Evolutionary conservation across 2,113 vertebrate species (phyloP), one percentile per base, ranked within the genome.

Genomic region (Gambusia holbrooki): DNA sequence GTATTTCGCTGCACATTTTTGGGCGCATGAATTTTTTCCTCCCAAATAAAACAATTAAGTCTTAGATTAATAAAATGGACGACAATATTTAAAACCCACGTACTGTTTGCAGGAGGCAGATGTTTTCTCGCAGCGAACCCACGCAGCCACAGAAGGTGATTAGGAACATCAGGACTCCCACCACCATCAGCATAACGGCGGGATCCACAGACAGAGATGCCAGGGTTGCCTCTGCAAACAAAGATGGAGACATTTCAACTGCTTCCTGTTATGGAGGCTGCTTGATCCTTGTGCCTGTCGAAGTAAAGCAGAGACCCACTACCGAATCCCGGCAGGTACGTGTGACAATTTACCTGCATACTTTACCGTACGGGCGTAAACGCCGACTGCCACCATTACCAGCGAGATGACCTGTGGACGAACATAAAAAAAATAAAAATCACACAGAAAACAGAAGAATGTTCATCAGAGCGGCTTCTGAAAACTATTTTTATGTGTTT

Each of bases 61-160:
- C 5, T n/a, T n/a, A 7, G 10, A 25, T 10, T 10, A 58, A n/a
- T 25, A 37, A 66, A n/a, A 37, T 37, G 35, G 37, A 5, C 1
- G 12, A 40, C 15, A 22, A 17, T 19, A 48, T 15, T 27, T 51
- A 45, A 19, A 11, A 69, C 2, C 5, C 27, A 22, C 29, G 93
- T 85, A 98, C 97, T 8, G 88, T 91, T 89, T 97, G 96, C 73
- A 98, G 92, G 76, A 98, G 95, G 87, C 95, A 96, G 87, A 97
- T 96, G 92, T 99, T 98, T 89, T 99, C 97, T 0, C 97, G 85
- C 62, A 98, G 88, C 65, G 97, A 97, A 61, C 97, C 97, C 0
- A 97, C 92, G 22, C 97, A 99, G 85, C 97, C 97, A 2, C 96
- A 98, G 95, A 98, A 99, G 42, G 97, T 98, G 91, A 99, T 91